phyloP scores from a whole-genome alignment of 2,797 vertebrate species.

The Rhinoraja longicauda region DNA sequence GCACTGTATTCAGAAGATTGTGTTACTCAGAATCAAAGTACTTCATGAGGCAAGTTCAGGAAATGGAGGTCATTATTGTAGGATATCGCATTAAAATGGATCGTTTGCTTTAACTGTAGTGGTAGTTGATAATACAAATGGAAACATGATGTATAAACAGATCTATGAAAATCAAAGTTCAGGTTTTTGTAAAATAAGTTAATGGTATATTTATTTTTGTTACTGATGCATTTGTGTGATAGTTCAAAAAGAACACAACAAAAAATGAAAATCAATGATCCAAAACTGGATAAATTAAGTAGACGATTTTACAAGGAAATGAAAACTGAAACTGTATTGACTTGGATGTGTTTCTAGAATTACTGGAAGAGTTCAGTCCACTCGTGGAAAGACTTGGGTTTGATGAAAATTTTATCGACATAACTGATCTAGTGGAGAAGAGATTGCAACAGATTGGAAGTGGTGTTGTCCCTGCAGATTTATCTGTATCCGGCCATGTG shows the following conservation, averaged over 20 bases:
- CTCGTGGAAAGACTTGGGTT: constrained; percentile 82
- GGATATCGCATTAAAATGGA: neutral
- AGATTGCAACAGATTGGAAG: constrained; percentile 51
- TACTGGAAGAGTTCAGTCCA: constrained; percentile 73
- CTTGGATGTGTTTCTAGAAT: constrained; percentile 54
- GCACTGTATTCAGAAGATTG: neutral
- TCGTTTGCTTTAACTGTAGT: neutral
- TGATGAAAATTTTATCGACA: constrained; percentile 86
- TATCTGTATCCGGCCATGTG: constrained; percentile 66
- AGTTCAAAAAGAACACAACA: neutral
- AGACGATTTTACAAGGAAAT: neutral
- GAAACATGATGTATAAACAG: neutral
- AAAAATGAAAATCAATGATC: neutral
- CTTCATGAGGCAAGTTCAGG: neutral
- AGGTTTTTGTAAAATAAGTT: neutral
- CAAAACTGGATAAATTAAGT: neutral
- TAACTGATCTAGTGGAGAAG: constrained; percentile 71
- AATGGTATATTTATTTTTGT: constrained; percentile 6
- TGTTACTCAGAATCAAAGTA: neutral
- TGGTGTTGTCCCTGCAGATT: constrained; percentile 29
- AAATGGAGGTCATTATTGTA: neutral
- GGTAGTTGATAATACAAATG: constrained; percentile 24
- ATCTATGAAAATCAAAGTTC: neutral
- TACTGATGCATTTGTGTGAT: neutral
- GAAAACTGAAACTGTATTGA: neutral